phyloP scores from a whole-genome alignment of 2,113 vertebrate genomes.

The Uria aalge region DNA sequence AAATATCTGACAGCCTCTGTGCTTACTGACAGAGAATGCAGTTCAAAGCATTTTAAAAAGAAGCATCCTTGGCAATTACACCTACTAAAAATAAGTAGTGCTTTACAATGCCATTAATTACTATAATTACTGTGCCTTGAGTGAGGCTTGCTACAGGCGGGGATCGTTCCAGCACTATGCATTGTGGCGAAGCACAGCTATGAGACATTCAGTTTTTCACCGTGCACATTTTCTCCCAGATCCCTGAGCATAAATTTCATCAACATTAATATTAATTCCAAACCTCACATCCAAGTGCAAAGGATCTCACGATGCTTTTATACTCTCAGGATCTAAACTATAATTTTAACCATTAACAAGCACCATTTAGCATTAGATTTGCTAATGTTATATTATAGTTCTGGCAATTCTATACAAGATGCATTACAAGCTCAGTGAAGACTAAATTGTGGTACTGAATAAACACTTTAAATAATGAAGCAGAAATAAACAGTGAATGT shows the following conservation, averaged over 20 bases:
- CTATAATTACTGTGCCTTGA: constrained; percentile 19
- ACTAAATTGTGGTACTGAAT: constrained; percentile 43
- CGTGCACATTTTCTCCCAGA: background rate
- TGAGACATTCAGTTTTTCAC: background rate
- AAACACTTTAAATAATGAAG: constrained; percentile 42
- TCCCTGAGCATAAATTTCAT: background rate
- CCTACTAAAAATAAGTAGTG: constrained; percentile 44
- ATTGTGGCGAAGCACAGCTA: background rate
- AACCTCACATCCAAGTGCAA: background rate
- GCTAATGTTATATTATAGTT: constrained; percentile 49
- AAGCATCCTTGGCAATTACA: constrained; percentile 38
- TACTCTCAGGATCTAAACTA: background rate
- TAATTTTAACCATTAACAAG: constrained; percentile 50
- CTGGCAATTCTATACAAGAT: constrained; percentile 32
- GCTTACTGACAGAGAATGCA: constrained; percentile 2
- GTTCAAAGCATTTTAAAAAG: constrained; percentile 41
- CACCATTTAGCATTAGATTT: constrained; percentile 52
- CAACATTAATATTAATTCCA: constrained; percentile 3
- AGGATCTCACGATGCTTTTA: background rate
- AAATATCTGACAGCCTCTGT: background rate
- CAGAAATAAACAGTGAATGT: constrained; percentile 18
- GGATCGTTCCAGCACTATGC: background rate
- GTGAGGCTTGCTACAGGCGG: background rate
- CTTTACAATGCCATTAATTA: constrained; percentile 47
- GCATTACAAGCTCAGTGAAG: constrained; percentile 40